Evolutionary conservation across 2,888 invertebrate species (phyloP).

Genomic region (Druceiella hillmani): DNA sequence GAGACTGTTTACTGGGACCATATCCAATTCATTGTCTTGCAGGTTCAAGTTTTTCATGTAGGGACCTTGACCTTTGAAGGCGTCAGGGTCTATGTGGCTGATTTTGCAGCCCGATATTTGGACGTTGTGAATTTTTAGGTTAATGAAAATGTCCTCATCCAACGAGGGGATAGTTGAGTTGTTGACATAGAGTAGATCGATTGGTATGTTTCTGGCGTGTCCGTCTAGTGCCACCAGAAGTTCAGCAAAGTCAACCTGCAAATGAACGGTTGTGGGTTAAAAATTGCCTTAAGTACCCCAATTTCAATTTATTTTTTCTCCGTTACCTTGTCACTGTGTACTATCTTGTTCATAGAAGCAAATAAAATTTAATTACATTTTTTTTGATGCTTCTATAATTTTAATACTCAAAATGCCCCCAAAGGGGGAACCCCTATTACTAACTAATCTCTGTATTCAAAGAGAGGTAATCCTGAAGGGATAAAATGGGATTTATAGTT

Average conservation of each 20-base stretch:
- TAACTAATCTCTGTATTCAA: too few species aligned
- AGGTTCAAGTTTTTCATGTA: slow-evolving; percentile 79
- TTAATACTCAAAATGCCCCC: too few species aligned
- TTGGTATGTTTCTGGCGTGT: slow-evolving; percentile 58
- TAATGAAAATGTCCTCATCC: slow-evolving; percentile 60
- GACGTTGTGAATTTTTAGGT: slow-evolving; percentile 71
- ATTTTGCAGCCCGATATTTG: slow-evolving; percentile 82
- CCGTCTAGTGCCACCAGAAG: slow-evolving; percentile 69
- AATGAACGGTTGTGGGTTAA: slow-evolving; percentile 11
- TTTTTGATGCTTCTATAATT: too few species aligned
- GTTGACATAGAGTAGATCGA: slow-evolving; percentile 84
- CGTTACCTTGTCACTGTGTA: too few species aligned
- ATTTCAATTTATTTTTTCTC: too few species aligned
- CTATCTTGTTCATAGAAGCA: too few species aligned
- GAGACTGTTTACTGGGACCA: slow-evolving; percentile 72
- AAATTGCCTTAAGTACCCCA: too few species aligned
- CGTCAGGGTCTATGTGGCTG: slow-evolving; percentile 60
- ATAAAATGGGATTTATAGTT: too few species aligned
- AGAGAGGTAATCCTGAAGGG: too few species aligned
- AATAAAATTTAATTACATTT: too few species aligned
- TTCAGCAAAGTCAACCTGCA: slow-evolving; percentile 67
- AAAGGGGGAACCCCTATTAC: too few species aligned
- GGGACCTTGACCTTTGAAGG: slow-evolving; percentile 79
- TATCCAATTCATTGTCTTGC: slow-evolving; percentile 73
- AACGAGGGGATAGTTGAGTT: slow-evolving; percentile 74